A percentile compares a stretch with the other conserved stretches of the same genome.
Evolutionary conservation across 2,113 vertebrate genomes (phyloP).

Genomic region (Cyphomyrus discorhynchus): DNA sequence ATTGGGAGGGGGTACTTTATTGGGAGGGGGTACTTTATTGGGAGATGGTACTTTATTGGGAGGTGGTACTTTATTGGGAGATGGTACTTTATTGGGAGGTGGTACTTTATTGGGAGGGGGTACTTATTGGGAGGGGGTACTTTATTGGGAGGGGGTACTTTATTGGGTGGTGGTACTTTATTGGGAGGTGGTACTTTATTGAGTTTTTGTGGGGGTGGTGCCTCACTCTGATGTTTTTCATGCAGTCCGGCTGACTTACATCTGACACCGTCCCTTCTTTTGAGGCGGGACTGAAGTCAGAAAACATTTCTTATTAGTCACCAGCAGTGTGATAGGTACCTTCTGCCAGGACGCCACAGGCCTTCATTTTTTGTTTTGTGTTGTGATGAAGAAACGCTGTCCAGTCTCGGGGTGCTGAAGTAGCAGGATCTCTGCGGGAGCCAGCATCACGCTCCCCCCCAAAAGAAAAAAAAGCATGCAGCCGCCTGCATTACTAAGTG

Average conservation of each 20-base stretch:
- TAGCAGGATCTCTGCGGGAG: neutral
- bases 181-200: neutral
- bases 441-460: neutral
- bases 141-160: neutral
- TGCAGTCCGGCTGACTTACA: neutral
- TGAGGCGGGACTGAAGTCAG: neutral
- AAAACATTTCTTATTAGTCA: neutral
- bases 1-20: neutral
- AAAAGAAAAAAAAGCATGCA: neutral
- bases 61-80: no score
- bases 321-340: neutral
- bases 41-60: no score
- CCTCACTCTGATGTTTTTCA: neutral
- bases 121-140: neutral
- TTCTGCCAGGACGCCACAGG: neutral
- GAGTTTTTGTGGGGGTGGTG: neutral
- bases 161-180: no score
- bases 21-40: neutral
- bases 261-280: neutral
- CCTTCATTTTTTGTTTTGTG: neutral
- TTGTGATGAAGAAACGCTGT: neutral
- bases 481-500: neutral
- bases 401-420: neutral
- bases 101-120: neutral
- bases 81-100: no score